Conservation (phyloP, 2,797 vertebrate species). For the Galaxias olidus region DNA sequence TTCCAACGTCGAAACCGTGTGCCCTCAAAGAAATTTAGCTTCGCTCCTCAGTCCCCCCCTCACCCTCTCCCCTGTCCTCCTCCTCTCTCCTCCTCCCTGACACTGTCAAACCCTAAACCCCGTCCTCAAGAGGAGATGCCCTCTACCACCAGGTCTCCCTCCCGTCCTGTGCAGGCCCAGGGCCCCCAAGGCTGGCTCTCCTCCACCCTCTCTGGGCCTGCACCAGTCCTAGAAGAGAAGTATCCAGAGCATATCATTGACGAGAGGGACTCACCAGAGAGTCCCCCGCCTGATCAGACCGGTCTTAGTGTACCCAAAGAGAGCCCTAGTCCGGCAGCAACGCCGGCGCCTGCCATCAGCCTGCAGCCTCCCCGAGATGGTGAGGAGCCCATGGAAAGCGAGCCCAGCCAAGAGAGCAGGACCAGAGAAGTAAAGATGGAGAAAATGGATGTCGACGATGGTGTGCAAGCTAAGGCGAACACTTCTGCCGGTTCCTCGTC, state of each 20-base stretch:
- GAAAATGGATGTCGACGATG: slow-evolving; percentile 31
- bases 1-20: slow-evolving; percentile 57
- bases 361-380: slow-evolving; percentile 57
- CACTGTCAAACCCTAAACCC: slow-evolving; percentile 42
- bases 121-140: slow-evolving; percentile 29
- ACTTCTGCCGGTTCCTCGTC: slow-evolving; percentile 1
- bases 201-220: slow-evolving; percentile 11
- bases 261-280: slow-evolving; percentile 80
- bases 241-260: slow-evolving; percentile 80
- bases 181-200: slow-evolving; percentile 25
- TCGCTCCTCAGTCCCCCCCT: slow-evolving; percentile 46
- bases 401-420: slow-evolving; percentile 24
- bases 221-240: slow-evolving; percentile 56
- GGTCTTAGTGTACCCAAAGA: slow-evolving; percentile 41
- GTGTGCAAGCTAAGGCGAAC: slow-evolving; percentile 34
- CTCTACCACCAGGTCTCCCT: slow-evolving; percentile 13
- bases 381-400: slow-evolving; percentile 61
- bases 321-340: slow-evolving; percentile 39
- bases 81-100: slow-evolving; percentile 24
- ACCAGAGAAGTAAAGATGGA: slow-evolving; percentile 28
- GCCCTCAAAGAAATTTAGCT: slow-evolving; percentile 28
- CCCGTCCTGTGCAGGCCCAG: slow-evolving; percentile 23
- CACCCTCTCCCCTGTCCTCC: slow-evolving; percentile 31
- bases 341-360: slow-evolving; percentile 34
- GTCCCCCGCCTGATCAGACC: slow-evolving; percentile 76